Conservation (phyloP, 2,113 vertebrate genomes). For the Ancistrus triradiatus region DNA sequence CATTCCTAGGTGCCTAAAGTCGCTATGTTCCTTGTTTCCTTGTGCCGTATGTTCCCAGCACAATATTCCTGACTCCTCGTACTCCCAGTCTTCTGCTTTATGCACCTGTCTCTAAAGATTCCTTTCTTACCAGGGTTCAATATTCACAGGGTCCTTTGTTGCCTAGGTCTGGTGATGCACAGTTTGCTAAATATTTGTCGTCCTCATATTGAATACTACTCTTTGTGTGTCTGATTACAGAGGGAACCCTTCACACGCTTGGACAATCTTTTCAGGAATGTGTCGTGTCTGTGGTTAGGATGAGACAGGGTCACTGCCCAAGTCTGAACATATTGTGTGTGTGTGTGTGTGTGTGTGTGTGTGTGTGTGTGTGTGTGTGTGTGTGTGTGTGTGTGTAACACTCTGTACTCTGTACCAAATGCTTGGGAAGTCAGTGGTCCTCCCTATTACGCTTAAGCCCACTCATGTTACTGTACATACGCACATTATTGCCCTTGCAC, state of each 20-base stretch:
- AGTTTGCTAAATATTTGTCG: too few relatives aligned
- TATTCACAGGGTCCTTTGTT: too few relatives aligned
- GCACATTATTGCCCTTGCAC: not conserved
- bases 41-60: too few relatives aligned
- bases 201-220: too few relatives aligned
- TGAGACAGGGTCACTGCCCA: not conserved
- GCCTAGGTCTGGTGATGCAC: too few relatives aligned
- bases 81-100: too few relatives aligned
- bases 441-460: slow-evolving; percentile 27
- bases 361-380: too few relatives aligned
- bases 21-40: too few relatives aligned
- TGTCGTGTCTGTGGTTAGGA: not conserved
- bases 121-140: too few relatives aligned
- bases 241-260: slow-evolving; percentile 4
- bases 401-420: slow-evolving; percentile 42
- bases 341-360: not conserved
- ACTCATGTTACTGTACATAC: slow-evolving; percentile 55
- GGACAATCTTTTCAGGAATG: slow-evolving; percentile 2
- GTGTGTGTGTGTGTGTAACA: not conserved
- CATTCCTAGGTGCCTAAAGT: too few relatives aligned
- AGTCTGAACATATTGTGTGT: slow-evolving; percentile 21
- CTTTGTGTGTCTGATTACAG: not conserved
- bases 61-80: too few relatives aligned
- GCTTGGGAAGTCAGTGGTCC: slow-evolving; percentile 54
- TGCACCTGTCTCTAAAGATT: too few relatives aligned